Base-by-base conservation (phyloP, 1,140 invertebrate species). In the Portunus trituberculatus region DNA sequence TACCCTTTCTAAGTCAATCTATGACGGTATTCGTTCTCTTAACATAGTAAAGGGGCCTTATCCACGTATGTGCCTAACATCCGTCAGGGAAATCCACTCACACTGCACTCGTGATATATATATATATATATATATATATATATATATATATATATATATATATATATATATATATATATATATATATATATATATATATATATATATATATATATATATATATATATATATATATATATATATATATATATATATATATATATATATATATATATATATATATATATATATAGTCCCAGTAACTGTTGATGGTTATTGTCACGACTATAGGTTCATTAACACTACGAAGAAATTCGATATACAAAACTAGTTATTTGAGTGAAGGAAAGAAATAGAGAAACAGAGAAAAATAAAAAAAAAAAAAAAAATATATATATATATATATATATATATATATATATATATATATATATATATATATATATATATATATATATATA, bases 241-340 rank as follows among this genome's bases (percentile, higher is more conserved):
- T 16, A 45, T 52, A 90, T 90, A 90, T 90, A 52, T 90, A 48
- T 90, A 52, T 90, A 90, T 90, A 29, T 52, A 90, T 90, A 52
- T 90, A 90, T 90, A 90, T 90, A 90, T 90, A 52, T 90, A 52
- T 90, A 91, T 91, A 91, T 91, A 91, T 91, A 91, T 91, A 91
- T 91, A 91, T 91, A 91, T 67, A n/a, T n/a, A n/a, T n/a, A n/a
- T n/a, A n/a, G n/a, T n/a, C n/a, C n/a, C n/a, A n/a, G n/a, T n/a
- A n/a, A n/a, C n/a, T n/a, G n/a, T n/a, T n/a, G n/a, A n/a, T n/a
- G n/a, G n/a, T n/a, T n/a, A n/a, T n/a, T n/a, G n/a, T n/a, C n/a
- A n/a, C n/a, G n/a, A 76, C 67, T 14, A 14, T 76, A 14, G n/a
- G 67, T 76, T 76, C n/a, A 76, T n/a, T 76, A 76, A 14, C n/a